Evolutionary conservation across 1,140 invertebrate species (phyloP), one percentile per base, ranked within the genome.

Genomic region (Ditylenchus dipsaci): DNA sequence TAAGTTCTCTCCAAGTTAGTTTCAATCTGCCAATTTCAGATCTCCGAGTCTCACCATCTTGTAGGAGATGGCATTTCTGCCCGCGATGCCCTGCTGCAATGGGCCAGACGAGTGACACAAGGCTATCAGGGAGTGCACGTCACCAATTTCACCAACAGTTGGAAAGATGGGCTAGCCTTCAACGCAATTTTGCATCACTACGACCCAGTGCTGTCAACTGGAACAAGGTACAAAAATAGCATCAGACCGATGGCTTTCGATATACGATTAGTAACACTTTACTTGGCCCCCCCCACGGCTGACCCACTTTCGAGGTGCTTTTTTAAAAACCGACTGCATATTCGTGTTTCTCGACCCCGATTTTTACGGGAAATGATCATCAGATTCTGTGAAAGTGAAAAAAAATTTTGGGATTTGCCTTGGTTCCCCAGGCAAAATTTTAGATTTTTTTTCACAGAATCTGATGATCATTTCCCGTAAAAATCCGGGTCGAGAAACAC

Each of bases 111-210:
- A 68, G 76, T 71, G 66, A 96, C 93, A 45, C 90, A 92, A 80
- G 93, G 93, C 81, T 99, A 98, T 85, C 94, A 95, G 0, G 92
- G 92, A 47, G 94, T 98, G 42, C 88, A 90, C 68, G 91, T 98
- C 29, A 88, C 88, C 68, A 93, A 99, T 86, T 99, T 99, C 86
- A 93, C 93, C 17, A 89, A 88, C 13, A 95, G 92, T 27, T 99
- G 96, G 96, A 87, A 91, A 64, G 95, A 99, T 86, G 96, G 96
- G 27, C 87, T 97, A 72, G 95, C 95, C 67, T 97, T 99, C 88
- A 95, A 95, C 84, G 94, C 95, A 66, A 91, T 99, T 82, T 89
- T 98, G 73, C 95, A 99, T 85, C 89, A 94, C 85, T 96, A 97
- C 87, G 42, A 79, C 21, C 81, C 81, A 73, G 68, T n/a, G 45